Percentiles rank a stretch among this genome's conserved stretches.
phyloP scores from a whole-genome alignment of 2,888 invertebrate species.

The Papilio elwesi region DNA sequence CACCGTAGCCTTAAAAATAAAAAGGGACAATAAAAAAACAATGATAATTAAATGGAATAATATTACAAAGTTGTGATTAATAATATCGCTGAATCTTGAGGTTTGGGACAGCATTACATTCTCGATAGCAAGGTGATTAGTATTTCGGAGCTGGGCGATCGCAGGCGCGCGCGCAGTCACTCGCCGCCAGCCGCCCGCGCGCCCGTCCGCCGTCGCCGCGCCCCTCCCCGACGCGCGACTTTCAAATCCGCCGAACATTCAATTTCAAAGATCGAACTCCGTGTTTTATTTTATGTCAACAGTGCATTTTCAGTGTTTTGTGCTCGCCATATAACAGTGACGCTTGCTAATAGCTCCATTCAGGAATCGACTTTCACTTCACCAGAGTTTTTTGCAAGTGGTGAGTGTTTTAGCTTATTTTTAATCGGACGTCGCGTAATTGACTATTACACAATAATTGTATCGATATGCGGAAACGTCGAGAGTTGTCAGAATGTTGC shows the following conservation, averaged over 20 bases:
- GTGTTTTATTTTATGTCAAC: conserved; percentile 56
- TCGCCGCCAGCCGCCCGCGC: conserved; percentile 74
- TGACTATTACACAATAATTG: conserved; percentile 49
- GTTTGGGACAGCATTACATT: conserved; percentile 59
- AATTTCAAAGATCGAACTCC: conserved; percentile 57
- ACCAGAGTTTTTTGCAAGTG: conserved; percentile 73
- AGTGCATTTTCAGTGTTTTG: conserved; percentile 74
- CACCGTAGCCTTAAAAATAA: too few relatives aligned
- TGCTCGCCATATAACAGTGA: conserved; percentile 57
- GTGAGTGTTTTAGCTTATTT: conserved; percentile 74
- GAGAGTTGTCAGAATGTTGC: conserved; percentile 51
- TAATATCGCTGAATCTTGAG: conserved; percentile 57
- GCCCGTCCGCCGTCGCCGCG: conserved; percentile 67
- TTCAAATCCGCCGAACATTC: conserved; percentile 53
- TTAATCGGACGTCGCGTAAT: conserved; percentile 69
- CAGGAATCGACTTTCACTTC: conserved; percentile 65
- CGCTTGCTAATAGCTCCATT: conserved; percentile 56
- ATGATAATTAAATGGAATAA: neutral
- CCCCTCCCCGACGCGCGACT: conserved; percentile 63
- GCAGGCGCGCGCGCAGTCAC: conserved; percentile 78
- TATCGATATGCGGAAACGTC: conserved; percentile 57
- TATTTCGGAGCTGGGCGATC: conserved; percentile 74
- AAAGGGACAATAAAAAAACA: too few relatives aligned
- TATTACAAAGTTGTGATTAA: neutral
- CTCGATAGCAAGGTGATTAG: conserved; percentile 81